These are phyloP conservation scores for Lates calcarifer DNA, from an alignment of 2,113 vertebrate species.

Conservation along the genomic window DNA sequence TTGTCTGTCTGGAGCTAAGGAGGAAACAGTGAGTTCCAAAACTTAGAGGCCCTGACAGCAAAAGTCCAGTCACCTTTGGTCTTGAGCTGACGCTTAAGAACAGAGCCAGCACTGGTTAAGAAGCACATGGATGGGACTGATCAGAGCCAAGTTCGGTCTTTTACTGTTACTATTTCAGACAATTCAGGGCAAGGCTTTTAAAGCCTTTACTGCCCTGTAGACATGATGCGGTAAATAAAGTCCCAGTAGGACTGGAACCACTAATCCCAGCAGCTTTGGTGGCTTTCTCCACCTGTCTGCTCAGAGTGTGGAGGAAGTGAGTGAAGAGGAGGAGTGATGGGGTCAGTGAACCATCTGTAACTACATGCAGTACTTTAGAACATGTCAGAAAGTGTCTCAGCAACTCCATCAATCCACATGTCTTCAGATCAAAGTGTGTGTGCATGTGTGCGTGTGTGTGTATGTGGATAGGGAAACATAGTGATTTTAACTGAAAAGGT, in stretches of 20 bases:
- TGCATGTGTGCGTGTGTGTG: background rate
- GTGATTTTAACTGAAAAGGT: background rate
- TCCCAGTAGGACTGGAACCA: background rate
- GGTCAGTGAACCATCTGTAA: conserved; percentile 7
- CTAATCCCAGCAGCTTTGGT: background rate
- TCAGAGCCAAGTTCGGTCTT: background rate
- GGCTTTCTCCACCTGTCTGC: background rate
- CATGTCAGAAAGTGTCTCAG: background rate
- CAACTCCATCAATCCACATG: background rate
- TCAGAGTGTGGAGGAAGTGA: conserved; percentile 6
- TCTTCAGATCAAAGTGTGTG: background rate
- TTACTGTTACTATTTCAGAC: background rate
- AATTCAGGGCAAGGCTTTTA: background rate
- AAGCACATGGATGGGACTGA: background rate
- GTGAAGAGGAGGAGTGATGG: background rate
- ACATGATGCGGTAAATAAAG: background rate
- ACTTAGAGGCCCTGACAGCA: background rate
- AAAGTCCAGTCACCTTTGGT: background rate
- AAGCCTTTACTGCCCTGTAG: background rate
- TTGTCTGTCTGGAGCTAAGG: too few species aligned
- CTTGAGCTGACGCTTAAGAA: background rate
- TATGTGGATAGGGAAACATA: background rate
- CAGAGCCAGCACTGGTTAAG: background rate
- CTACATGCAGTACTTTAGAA: background rate
- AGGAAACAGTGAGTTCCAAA: background rate